These are phyloP conservation scores for Phrynocephalus guinanensis DNA, from an alignment of 2,797 vertebrate species.

Conservation along the genomic window DNA sequence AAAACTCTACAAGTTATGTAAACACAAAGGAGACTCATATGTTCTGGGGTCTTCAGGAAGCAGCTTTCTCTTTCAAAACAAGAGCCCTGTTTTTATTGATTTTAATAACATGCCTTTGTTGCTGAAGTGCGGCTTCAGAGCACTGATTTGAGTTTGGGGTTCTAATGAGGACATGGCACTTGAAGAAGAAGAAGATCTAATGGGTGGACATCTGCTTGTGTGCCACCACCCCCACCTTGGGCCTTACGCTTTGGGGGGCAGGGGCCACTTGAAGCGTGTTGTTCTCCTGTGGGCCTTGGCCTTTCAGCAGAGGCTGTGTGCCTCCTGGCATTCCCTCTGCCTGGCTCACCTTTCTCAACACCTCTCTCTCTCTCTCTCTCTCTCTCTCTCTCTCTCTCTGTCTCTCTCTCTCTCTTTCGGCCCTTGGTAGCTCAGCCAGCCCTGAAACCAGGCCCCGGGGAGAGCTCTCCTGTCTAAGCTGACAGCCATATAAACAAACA, in stretches of 20 bases:
- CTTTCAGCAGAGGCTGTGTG: fast-evolving
- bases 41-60: no score
- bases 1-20: no score
- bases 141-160: no score
- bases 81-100: no score
- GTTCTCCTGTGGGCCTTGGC: neutral
- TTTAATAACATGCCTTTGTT: no score
- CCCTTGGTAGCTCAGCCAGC: slow-evolving; percentile 24
- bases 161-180: no score
- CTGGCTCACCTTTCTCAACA: neutral
- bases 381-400: neutral
- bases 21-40: no score
- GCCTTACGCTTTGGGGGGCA: neutral
- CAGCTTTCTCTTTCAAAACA: no score
- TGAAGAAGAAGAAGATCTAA: no score
- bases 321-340: slow-evolving; percentile 4
- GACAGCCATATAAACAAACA: slow-evolving; percentile 56
- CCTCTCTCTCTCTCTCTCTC: neutral
- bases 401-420: neutral
- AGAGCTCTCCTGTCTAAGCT: slow-evolving; percentile 38
- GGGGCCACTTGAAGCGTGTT: fast-evolving
- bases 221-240: no score
- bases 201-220: no score
- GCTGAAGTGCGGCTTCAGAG: no score
- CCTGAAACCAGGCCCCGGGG: slow-evolving; percentile 17